Percentiles rank a stretch among this genome's conserved stretches.
Conservation (phyloP, 2,888 invertebrate genomes). For the Nomada fabriciana region DNA sequence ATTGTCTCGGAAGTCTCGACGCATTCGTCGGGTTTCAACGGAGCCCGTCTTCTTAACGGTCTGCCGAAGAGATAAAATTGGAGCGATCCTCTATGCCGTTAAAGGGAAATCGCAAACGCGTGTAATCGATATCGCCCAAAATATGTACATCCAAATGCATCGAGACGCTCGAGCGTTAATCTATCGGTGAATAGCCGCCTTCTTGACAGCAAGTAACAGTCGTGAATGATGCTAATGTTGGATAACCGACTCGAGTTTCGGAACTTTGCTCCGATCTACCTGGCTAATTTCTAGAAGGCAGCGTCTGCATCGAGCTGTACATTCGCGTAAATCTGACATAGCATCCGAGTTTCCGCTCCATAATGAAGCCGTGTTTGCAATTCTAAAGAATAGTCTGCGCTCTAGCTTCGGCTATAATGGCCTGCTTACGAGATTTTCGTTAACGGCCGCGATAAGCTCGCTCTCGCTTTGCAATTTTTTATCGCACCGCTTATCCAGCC, state of each 20-base stretch:
- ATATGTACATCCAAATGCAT: neutral
- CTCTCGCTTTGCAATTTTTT: slow-evolving; percentile 16
- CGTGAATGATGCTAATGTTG: slow-evolving; percentile 38
- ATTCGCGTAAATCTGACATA: slow-evolving; percentile 40
- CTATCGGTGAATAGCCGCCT: slow-evolving; percentile 26
- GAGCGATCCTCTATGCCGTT: neutral
- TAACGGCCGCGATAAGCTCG: slow-evolving; percentile 60
- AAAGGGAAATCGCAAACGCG: neutral
- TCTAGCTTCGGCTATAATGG: slow-evolving; percentile 22
- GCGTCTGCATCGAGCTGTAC: slow-evolving; percentile 18
- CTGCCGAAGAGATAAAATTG: neutral
- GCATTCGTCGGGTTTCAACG: neutral
- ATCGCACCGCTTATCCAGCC: neutral
- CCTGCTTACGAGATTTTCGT: slow-evolving; percentile 59
- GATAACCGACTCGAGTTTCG: slow-evolving; percentile 47
- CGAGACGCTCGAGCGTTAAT: slow-evolving; percentile 41
- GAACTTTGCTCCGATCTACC: slow-evolving; percentile 56
- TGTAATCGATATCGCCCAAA: slow-evolving; percentile 8
- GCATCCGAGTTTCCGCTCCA: slow-evolving; percentile 57
- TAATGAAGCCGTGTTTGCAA: slow-evolving; percentile 59
- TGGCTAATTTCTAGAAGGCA: slow-evolving; percentile 65
- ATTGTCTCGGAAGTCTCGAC: slow-evolving; percentile 10
- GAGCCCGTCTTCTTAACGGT: neutral
- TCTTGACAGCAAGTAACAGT: slow-evolving; percentile 45
- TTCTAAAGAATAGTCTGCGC: slow-evolving; percentile 52